Evolutionary conservation across 2,113 vertebrate species (phyloP), one percentile per base, ranked within the genome.

Genomic region (Sakesphorus luctuosus): DNA sequence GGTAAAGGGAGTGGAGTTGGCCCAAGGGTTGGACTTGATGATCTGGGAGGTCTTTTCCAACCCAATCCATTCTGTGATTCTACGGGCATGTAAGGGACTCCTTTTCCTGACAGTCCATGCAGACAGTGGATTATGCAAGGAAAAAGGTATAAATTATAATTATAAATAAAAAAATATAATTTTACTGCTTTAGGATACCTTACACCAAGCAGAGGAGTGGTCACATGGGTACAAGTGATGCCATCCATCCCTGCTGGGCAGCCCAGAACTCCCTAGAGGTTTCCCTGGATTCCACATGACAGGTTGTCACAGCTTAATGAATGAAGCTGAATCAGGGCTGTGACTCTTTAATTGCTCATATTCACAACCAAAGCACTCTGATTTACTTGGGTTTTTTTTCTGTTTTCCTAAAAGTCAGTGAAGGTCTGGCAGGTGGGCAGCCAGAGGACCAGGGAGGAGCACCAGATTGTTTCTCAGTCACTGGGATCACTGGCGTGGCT

Each of bases 391-490:
- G 6, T 0, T 26, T 76, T 83, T 63, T 17, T 44, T 10, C 29
- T 40, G 18, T 18, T 91, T 73, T 76, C 43, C 77, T 65, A 25
- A 20, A 25, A 18, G 35, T 2, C 20, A 40, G 14, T 66, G 18
- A 31, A 44, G 49, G 8, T 31, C 46, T 38, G 18, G 25, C 28
- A 10, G 26, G 25, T 9, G 25, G 62, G 56, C 67, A 90, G 65
- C 26, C 3, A 3, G 35, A 84, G 35, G 0, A 69, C n/a, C 65
- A 75, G 13, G 11, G 36, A 67, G 25, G 15, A 77, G 24, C 1
- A 0, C 33, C 35, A 14, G 2, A 6, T 63, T 68, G 16, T 0
- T 7, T 44, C 67, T n/a, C 12, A 21, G 10, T 73, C 53, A 4
- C 43, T 28, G 13, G 25, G 49, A 28, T 50, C 47, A 52, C 44